phyloP scores from a whole-genome alignment of 2,113 vertebrate genomes.

The Panurus biarmicus region DNA sequence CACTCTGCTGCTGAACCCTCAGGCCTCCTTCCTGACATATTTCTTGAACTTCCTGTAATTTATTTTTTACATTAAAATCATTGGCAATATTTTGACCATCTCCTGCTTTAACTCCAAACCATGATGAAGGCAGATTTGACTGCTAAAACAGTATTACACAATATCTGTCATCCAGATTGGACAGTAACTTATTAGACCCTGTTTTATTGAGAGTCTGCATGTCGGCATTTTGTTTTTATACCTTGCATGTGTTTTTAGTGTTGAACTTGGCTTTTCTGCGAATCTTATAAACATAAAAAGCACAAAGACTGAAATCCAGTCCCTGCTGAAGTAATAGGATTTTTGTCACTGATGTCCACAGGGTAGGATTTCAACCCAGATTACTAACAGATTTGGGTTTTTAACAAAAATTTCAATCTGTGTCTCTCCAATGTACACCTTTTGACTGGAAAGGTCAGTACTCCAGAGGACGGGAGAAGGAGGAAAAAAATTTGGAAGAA shows the following conservation, averaged over 20 bases:
- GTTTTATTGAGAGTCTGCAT: conserved; percentile 13
- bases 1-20: conserved; percentile 4
- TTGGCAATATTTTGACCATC: conserved; percentile 19
- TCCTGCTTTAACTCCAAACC: not conserved
- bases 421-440: not conserved
- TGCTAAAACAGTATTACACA: not conserved
- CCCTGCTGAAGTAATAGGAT: not conserved
- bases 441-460: not conserved
- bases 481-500: not conserved
- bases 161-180: conserved; percentile 33
- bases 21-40: conserved; percentile 22
- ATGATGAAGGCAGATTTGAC: not conserved
- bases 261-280: conserved; percentile 16
- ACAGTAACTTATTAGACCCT: not conserved
- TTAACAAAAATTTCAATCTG: not conserved
- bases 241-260: conserved; percentile 37
- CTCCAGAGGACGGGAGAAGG: not conserved
- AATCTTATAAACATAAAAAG: conserved; percentile 27
- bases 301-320: conserved; percentile 5
- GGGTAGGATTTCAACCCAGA: not conserved
- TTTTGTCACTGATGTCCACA: conserved; percentile 16
- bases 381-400: not conserved
- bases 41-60: conserved; percentile 19
- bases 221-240: conserved; percentile 10
- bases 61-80: conserved; percentile 27